Conservation (phyloP, 2,797 vertebrate species). For the Rhinoraja longicauda region DNA sequence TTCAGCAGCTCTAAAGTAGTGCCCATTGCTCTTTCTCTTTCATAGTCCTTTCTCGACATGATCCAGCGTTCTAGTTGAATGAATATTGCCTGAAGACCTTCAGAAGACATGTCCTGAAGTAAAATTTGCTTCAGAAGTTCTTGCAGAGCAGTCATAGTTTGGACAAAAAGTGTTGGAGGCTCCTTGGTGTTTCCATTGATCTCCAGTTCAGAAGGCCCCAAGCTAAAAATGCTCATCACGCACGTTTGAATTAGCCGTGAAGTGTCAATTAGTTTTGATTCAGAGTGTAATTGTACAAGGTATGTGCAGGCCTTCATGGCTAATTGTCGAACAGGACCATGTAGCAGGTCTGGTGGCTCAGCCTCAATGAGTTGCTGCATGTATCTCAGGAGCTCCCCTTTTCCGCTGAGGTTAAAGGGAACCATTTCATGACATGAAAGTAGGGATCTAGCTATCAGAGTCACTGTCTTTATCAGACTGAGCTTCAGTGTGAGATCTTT, state of each 20-base stretch:
- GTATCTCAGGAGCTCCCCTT: constrained; percentile 2
- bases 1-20: not conserved
- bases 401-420: not conserved
- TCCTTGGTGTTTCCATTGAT: not conserved
- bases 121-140: constrained; percentile 16
- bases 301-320: constrained; percentile 9
- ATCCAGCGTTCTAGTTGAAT: not conserved
- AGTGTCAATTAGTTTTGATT: not conserved
- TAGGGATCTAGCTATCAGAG: constrained; percentile 2
- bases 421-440: not conserved
- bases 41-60: constrained; percentile 12
- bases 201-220: not conserved
- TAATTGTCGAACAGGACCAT: not conserved
- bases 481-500: constrained; percentile 7
- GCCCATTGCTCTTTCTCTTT: constrained; percentile 18
- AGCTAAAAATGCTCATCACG: not conserved
- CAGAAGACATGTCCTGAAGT: constrained; percentile 22
- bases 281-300: constrained; percentile 6
- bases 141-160: constrained; percentile 14
- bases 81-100: constrained; percentile 8
- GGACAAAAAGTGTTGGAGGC: not conserved
- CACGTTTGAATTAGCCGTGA: constrained; percentile 3
- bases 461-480: constrained; percentile 13
- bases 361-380: constrained; percentile 3
- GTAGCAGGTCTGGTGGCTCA: not conserved